These are phyloP conservation scores for Drosophila subobscura DNA, from an alignment of 1,140 invertebrate genomes.

Conservation along the genomic window DNA sequence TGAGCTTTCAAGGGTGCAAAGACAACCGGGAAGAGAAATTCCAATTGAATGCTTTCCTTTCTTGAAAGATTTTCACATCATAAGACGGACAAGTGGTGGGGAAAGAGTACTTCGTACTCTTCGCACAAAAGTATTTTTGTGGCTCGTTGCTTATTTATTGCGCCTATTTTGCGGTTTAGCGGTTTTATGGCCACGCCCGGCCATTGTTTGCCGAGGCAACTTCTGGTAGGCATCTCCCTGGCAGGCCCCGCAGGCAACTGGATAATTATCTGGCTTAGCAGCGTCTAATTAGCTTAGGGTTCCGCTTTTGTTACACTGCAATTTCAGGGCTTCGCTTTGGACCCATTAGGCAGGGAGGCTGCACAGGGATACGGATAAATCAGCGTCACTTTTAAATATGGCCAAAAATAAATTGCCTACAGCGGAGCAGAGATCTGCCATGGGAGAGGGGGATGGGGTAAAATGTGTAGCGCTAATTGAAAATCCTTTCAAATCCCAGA, in stretches of 20 bases:
- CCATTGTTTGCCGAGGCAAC: constrained; percentile 45
- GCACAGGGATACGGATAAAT: constrained; percentile 43
- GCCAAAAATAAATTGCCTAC: constrained; percentile 60
- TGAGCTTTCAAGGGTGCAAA: not conserved
- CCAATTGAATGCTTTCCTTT: constrained; percentile 31
- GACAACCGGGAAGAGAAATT: constrained; percentile 3
- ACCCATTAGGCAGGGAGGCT: constrained; percentile 35
- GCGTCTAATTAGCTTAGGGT: constrained; percentile 74
- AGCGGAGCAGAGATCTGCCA: not conserved
- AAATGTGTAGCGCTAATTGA: constrained; percentile 65
- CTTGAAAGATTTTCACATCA: constrained; percentile 37
- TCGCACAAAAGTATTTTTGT: constrained; percentile 21
- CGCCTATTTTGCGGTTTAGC: constrained; percentile 80
- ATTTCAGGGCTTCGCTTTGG: constrained; percentile 13
- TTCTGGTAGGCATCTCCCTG: not conserved
- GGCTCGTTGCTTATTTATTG: constrained; percentile 67
- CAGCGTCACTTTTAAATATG: constrained; percentile 62
- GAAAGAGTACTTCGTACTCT: not conserved
- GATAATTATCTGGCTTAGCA: constrained; percentile 68
- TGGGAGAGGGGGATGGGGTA: not conserved
- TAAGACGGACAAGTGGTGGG: constrained; percentile 8
- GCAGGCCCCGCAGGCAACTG: constrained; percentile 33
- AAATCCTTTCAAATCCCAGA: constrained; percentile 71
- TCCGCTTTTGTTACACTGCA: constrained; percentile 25
- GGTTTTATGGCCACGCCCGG: constrained; percentile 72